Evolutionary conservation across 2,113 vertebrate genomes (phyloP), one percentile per base, ranked within the genome.

Genomic region (Nerophis lumbriciformis): DNA sequence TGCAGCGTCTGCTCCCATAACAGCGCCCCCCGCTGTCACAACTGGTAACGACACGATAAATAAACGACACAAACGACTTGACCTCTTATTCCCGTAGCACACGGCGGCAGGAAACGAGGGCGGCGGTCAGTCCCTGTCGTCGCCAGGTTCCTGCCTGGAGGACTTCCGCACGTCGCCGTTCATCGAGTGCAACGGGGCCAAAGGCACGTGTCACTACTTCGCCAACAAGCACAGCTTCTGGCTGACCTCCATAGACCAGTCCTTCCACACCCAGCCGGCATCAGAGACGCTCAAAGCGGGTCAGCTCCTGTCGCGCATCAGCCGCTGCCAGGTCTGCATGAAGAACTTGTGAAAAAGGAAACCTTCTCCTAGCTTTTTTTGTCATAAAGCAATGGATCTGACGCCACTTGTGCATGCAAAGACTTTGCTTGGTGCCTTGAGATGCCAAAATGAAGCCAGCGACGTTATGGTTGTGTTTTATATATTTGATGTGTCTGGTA

Each of bases 301-400:
- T 53, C 95, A 97, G 85, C 93, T 95, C 68, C 91, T 93, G 79
- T 92, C 93, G 0, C 94, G 94, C 54, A 94, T 98, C 84, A 95
- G 97, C 89, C 94, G 97, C 71, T 99, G 97, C 80, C 97, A 99
- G 88, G 97, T 99, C 76, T 99, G 97, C 85, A 97, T 99, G 97
- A 99, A 99, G 91, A 97, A 98, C 88, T 82, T 99, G 80, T 98
- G 91, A 94, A 48, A 63, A 71, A 38, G 19, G 39, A 47, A 4
- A 19, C 16, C 42, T 45, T 45, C 6, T 13, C 10, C 38, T n/a
- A 1, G 28, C 15, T 3, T 14, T 15, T 14, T 53, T 4, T 4
- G 21, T 53, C 51, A 28, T 53, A 6, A 8, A 13, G 52, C 35
- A 59, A 54, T 53, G 66, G 42, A 69, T 66, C 53, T 13, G 48